Evolutionary conservation across 2,797 vertebrate species (phyloP).

Genomic region (Fundulus diaphanus): DNA sequence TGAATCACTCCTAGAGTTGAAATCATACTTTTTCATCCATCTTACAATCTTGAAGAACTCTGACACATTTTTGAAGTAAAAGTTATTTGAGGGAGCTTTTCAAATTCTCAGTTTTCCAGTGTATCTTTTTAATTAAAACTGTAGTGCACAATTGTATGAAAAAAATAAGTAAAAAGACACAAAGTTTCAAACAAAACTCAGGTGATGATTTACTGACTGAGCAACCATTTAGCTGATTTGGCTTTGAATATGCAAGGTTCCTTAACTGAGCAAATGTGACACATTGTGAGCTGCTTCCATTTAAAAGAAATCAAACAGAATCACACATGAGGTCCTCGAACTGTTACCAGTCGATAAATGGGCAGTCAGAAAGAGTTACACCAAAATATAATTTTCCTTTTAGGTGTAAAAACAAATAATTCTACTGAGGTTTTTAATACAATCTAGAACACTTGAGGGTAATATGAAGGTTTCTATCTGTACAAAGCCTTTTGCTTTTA

Average conservation of each 20-base stretch:
- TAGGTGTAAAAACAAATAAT: no score
- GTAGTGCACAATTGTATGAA: neutral
- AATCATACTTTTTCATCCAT: constrained; percentile 18
- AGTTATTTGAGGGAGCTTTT: constrained; percentile 18
- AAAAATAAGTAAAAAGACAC: neutral
- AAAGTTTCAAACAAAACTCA: neutral
- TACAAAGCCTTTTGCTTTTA: neutral
- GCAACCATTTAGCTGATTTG: neutral
- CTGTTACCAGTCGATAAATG: neutral
- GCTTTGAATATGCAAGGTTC: neutral
- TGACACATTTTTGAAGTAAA: constrained; percentile 4
- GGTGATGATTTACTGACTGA: neutral
- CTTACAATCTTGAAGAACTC: neutral
- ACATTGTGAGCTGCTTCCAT: neutral
- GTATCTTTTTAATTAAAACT: constrained; percentile 14
- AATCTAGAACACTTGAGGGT: neutral
- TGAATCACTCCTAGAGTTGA: neutral
- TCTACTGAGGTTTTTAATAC: neutral
- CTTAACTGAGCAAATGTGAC: neutral
- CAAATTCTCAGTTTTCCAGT: constrained; percentile 20
- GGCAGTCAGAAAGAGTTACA: neutral
- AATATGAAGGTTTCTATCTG: neutral
- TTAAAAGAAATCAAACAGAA: neutral
- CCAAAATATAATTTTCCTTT: neutral
- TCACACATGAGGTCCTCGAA: neutral